Conservation (phyloP, 1,140 invertebrate genomes). For the Listronotus bonariensis region DNA sequence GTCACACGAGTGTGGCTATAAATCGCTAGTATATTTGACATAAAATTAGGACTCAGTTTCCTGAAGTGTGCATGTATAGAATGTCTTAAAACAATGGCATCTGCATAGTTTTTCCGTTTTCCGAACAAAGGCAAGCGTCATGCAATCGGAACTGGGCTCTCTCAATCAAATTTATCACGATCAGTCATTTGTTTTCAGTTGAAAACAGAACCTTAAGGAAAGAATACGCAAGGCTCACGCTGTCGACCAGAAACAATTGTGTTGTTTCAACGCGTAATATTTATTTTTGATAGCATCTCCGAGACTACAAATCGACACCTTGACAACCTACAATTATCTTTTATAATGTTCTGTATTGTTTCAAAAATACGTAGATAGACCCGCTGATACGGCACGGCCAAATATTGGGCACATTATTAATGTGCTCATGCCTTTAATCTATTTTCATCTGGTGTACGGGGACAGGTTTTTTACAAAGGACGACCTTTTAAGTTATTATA, state of each 20-base stretch:
- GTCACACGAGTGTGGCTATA: too few relatives aligned
- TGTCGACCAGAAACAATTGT: constrained; percentile 43
- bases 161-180: constrained; percentile 56
- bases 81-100: constrained; percentile 52
- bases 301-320: constrained; percentile 57
- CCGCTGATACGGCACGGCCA: constrained; percentile 45
- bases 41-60: constrained; percentile 47
- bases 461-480: constrained; percentile 33
- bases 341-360: constrained; percentile 55
- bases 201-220: constrained; percentile 44
- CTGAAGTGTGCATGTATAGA: constrained; percentile 53
- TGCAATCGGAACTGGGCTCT: constrained; percentile 55
- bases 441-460: constrained; percentile 32
- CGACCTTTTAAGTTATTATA: constrained; percentile 31
- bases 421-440: constrained; percentile 33
- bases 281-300: constrained; percentile 56
- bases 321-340: constrained; percentile 56
- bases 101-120: constrained; percentile 56
- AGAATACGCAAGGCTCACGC: constrained; percentile 31
- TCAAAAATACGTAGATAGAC: constrained; percentile 49
- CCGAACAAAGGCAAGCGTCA: constrained; percentile 44
- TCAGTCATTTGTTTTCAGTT: constrained; percentile 37
- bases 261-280: constrained; percentile 54
- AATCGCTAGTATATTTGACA: constrained; percentile 13
- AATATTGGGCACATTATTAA: constrained; percentile 50